Conservation (phyloP, 1,140 invertebrate genomes). For the Zaprionus ghesquierei region DNA sequence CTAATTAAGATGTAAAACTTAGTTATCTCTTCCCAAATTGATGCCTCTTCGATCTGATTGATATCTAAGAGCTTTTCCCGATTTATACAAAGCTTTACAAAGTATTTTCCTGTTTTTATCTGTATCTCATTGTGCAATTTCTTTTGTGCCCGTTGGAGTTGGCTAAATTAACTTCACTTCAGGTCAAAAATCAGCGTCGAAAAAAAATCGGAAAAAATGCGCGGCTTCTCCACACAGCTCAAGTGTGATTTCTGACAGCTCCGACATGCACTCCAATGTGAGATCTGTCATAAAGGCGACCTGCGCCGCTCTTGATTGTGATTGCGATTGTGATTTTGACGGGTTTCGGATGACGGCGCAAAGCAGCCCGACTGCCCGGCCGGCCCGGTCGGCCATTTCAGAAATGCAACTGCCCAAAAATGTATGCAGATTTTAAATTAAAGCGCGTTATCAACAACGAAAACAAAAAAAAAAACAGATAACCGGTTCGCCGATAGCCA, state of each 20-base stretch:
- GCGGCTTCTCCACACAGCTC: slow-evolving; percentile 50
- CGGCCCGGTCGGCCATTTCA: slow-evolving; percentile 34
- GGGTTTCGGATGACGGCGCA: slow-evolving; percentile 13
- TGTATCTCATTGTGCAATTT: slow-evolving; percentile 53
- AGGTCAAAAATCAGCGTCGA: slow-evolving; percentile 66
- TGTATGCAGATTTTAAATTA: slow-evolving; percentile 80
- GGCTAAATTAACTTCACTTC: slow-evolving; percentile 77
- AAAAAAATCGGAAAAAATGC: slow-evolving; percentile 36
- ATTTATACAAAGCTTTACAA: neutral
- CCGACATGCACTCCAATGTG: slow-evolving; percentile 74
- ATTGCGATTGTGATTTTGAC: slow-evolving; percentile 59
- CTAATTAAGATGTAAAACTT: slow-evolving; percentile 13
- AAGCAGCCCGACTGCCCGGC: neutral
- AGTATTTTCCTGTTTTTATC: slow-evolving; percentile 12
- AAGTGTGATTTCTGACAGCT: slow-evolving; percentile 78
- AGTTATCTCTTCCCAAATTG: neutral
- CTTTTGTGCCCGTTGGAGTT: slow-evolving; percentile 55
- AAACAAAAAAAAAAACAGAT: too few species aligned
- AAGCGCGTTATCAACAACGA: slow-evolving; percentile 69
- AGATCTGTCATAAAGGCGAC: slow-evolving; percentile 77
- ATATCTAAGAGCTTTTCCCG: slow-evolving; percentile 7
- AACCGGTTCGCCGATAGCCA: slow-evolving; percentile 74
- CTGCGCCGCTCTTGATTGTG: slow-evolving; percentile 72
- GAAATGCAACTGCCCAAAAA: slow-evolving; percentile 65
- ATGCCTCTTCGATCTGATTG: slow-evolving; percentile 2